A percentile compares a stretch with the other conserved stretches of the same genome.
phyloP scores from a whole-genome alignment of 1,140 invertebrate species.

The Frieseomelitta varia region DNA sequence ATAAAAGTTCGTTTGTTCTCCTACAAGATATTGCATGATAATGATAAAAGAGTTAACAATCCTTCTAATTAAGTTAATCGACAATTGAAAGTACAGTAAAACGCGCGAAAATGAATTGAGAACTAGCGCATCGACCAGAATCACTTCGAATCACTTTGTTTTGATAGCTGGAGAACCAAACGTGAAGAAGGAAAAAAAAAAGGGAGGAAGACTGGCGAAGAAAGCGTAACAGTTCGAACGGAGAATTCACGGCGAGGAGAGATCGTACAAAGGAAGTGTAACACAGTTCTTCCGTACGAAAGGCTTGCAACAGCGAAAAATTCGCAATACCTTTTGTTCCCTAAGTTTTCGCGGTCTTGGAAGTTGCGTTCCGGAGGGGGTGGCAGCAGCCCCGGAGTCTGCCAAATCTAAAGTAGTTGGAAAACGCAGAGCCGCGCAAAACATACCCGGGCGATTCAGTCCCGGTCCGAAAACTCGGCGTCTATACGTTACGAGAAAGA shows the following conservation, averaged over 20 bases:
- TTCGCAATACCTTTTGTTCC: slow-evolving; percentile 51
- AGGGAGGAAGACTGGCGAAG: background rate
- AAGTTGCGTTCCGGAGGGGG: slow-evolving; percentile 15
- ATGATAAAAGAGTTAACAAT: no score
- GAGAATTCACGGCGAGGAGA: background rate
- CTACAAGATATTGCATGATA: no score
- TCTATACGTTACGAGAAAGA: slow-evolving; percentile 39
- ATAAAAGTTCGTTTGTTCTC: no score
- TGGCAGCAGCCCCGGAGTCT: slow-evolving; percentile 3
- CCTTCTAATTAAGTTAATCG: no score
- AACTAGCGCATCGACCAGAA: background rate
- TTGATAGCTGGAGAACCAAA: background rate
- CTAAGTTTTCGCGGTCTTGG: slow-evolving; percentile 39
- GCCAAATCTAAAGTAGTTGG: slow-evolving; percentile 56
- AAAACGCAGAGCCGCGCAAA: slow-evolving; percentile 51
- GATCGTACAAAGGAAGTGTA: slow-evolving; percentile 15
- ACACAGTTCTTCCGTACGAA: slow-evolving; percentile 11
- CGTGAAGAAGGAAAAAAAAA: background rate
- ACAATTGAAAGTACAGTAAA: no score
- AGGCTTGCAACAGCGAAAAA: slow-evolving; percentile 17
- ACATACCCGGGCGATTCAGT: slow-evolving; percentile 45
- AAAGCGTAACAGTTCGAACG: background rate
- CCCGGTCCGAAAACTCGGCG: background rate
- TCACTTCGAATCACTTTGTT: background rate
- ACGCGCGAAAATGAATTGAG: no score